A percentile compares a stretch with the other conserved stretches of the same genome.
Conservation (phyloP, 2,888 invertebrate genomes). For the Platynereis dumerilii region DNA sequence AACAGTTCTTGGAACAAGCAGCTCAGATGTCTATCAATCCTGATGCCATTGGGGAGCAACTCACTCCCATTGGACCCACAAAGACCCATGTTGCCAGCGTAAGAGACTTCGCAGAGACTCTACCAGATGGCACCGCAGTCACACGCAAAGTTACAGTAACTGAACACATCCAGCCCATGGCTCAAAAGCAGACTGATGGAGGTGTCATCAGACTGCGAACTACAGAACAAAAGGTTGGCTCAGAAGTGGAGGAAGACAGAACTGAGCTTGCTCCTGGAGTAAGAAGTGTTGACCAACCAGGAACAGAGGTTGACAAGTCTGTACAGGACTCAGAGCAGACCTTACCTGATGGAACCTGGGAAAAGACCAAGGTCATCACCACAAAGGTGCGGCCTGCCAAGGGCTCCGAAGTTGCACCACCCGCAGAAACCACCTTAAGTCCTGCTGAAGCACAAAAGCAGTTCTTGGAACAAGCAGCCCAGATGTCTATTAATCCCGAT, state of each 20-base stretch:
- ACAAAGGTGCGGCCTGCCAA: constrained; percentile 26
- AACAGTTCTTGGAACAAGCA: background rate
- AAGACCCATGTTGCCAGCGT: constrained; percentile 1
- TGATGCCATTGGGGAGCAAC: constrained; percentile 29
- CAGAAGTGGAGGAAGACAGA: constrained; percentile 25
- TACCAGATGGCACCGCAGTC: constrained; percentile 49
- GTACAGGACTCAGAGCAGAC: constrained; percentile 19
- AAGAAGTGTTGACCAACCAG: constrained; percentile 9
- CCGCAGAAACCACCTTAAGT: constrained; percentile 17
- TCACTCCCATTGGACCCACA: background rate
- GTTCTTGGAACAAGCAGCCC: constrained; percentile 24
- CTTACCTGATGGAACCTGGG: constrained; percentile 21
- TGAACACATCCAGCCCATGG: constrained; percentile 16
- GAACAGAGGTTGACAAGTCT: background rate
- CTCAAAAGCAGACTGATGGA: constrained; percentile 11
- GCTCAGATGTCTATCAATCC: too few relatives aligned
- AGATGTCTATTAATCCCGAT: constrained; percentile 10
- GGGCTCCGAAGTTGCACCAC: constrained; percentile 32
- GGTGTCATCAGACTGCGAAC: constrained; percentile 14
- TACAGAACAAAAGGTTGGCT: constrained; percentile 16
- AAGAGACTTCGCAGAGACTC: constrained; percentile 40
- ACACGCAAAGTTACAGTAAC: constrained; percentile 39
- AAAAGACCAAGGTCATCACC: constrained; percentile 13
- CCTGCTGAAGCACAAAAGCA: constrained; percentile 29
- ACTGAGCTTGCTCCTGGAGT: constrained; percentile 25